Evolutionary conservation across 2,113 vertebrate species (phyloP).

Genomic region (Heliornis fulica): DNA sequence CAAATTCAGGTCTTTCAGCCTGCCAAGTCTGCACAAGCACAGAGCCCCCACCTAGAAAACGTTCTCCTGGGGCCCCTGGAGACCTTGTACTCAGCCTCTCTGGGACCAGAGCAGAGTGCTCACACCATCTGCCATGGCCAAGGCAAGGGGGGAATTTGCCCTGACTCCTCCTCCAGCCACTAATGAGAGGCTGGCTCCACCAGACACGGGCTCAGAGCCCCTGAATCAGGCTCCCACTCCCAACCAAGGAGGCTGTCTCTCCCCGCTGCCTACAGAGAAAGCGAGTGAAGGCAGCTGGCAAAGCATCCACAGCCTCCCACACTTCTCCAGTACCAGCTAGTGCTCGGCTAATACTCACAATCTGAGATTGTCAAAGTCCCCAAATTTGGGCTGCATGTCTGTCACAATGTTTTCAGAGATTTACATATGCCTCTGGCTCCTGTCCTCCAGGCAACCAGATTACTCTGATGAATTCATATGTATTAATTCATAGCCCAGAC

Average conservation of each 20-base stretch:
- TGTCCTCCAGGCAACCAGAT: neutral
- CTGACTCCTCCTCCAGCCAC: neutral
- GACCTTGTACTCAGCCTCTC: neutral
- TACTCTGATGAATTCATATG: neutral
- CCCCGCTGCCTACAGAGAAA: neutral
- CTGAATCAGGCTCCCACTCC: neutral
- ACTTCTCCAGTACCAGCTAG: accelerated
- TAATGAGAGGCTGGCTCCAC: neutral
- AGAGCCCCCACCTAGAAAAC: neutral
- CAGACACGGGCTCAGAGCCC: neutral
- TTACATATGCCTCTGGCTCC: neutral
- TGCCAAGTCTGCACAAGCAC: neutral
- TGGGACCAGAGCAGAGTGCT: neutral
- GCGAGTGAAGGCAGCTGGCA: neutral
- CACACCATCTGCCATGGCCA: accelerated
- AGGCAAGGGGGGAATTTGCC: neutral
- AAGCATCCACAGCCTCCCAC: neutral
- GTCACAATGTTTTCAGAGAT: neutral
- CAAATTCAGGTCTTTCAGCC: neutral
- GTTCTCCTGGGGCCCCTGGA: neutral
- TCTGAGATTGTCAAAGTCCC: neutral
- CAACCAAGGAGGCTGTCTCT: neutral
- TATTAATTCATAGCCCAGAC: neutral
- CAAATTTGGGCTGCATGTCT: neutral
- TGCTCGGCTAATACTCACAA: neutral